phyloP scores from a whole-genome alignment of 2,113 vertebrate species.

The Thermophis baileyi region DNA sequence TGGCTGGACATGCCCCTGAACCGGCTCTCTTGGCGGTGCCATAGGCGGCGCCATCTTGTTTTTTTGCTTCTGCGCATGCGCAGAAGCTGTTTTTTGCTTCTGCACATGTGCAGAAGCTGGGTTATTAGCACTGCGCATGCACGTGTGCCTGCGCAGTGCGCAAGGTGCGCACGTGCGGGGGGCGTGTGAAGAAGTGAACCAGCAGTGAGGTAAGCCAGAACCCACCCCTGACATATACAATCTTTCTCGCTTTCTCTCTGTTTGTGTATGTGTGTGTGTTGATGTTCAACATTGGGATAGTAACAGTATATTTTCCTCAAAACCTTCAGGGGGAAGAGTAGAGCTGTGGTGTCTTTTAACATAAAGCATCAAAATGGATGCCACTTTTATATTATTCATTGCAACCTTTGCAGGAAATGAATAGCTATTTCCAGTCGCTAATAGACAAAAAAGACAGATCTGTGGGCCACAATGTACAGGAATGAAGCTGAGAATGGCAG shows the following conservation, averaged over 20 bases:
- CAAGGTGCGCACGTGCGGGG: too few relatives aligned
- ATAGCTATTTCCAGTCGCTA: conserved; percentile 41
- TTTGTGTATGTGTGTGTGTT: neutral
- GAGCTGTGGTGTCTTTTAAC: conserved; percentile 32
- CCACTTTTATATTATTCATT: conserved; percentile 41
- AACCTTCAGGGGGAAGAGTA: conserved; percentile 42
- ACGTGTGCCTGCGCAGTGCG: too few relatives aligned
- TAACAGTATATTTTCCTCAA: conserved; percentile 23
- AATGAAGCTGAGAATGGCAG: conserved; percentile 12
- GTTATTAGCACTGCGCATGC: too few relatives aligned
- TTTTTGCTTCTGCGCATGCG: too few relatives aligned
- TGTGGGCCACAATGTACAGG: conserved; percentile 39
- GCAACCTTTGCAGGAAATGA: conserved; percentile 49
- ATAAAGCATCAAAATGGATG: conserved; percentile 42
- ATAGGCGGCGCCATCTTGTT: too few relatives aligned
- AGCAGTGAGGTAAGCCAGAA: too few relatives aligned
- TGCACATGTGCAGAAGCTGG: too few relatives aligned
- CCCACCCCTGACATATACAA: too few relatives aligned
- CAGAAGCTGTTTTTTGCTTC: too few relatives aligned
- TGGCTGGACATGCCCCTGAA: too few relatives aligned
- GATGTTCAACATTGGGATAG: neutral
- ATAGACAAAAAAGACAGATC: conserved; percentile 28
- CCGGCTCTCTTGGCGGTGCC: too few relatives aligned
- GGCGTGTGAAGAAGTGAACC: too few relatives aligned
- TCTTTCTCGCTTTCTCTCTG: neutral